Evolutionary conservation across 2,113 vertebrate species (phyloP).

Genomic region (Pica pica): DNA sequence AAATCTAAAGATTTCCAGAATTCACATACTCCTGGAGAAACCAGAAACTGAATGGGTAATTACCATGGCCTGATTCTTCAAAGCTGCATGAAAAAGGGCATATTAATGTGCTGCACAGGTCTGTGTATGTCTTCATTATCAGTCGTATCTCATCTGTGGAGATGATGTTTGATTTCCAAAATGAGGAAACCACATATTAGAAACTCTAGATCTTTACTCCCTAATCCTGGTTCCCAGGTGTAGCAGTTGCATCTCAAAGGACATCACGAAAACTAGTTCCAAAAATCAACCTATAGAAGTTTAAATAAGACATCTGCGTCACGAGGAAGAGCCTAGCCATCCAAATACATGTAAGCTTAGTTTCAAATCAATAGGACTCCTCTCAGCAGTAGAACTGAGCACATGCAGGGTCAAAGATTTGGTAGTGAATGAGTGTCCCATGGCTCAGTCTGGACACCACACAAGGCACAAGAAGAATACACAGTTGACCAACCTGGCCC

Average conservation of each 20-base stretch:
- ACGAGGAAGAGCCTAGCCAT: not conserved
- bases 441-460: not conserved
- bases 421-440: not conserved
- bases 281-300: not conserved
- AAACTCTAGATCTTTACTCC: not conserved
- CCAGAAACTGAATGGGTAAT: not conserved
- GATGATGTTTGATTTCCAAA: not conserved
- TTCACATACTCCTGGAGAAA: not conserved
- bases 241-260: not conserved
- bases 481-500: constrained; percentile 79
- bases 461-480: not conserved
- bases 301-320: not conserved
- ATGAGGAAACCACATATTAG: not conserved
- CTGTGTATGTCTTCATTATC: not conserved
- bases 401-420: not conserved
- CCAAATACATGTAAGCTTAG: not conserved
- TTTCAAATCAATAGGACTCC: not conserved
- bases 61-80: not conserved
- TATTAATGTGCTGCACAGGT: not conserved
- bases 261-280: not conserved
- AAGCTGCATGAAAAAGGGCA: not conserved
- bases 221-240: not conserved
- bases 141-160: not conserved
- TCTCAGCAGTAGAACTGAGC: not conserved
- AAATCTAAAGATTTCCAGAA: not conserved